Evolutionary conservation across 1,140 invertebrate species (phyloP).

Genomic region (Tachypleus tridentatus): DNA sequence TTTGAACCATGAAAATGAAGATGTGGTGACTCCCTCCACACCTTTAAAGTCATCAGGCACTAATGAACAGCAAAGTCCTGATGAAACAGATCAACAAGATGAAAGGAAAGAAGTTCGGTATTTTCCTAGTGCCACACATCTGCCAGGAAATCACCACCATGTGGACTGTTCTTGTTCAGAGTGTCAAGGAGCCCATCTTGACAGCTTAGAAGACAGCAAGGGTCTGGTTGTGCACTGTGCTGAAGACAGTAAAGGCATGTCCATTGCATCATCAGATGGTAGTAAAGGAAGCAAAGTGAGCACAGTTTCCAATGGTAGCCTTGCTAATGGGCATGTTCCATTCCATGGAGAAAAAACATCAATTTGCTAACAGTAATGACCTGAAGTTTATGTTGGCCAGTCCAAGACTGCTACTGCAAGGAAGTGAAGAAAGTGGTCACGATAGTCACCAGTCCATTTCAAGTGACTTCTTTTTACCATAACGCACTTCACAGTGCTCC

Average conservation of each 20-base stretch:
- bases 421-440: no score
- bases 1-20: constrained; percentile 26
- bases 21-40: constrained; percentile 19
- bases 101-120: constrained; percentile 26
- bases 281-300: constrained; percentile 32
- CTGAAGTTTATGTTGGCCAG: not conserved
- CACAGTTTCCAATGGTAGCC: constrained; percentile 36
- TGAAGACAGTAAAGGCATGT: constrained; percentile 24
- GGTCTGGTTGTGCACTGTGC: constrained; percentile 27
- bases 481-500: no score
- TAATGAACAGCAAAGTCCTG: constrained; percentile 12
- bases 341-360: constrained; percentile 13
- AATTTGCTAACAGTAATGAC: constrained; percentile 8
- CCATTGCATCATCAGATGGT: constrained; percentile 11
- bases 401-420: no score
- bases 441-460: no score
- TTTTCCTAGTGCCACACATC: constrained; percentile 21
- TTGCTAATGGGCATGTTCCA: constrained; percentile 34
- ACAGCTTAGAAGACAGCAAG: constrained; percentile 23
- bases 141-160: no score
- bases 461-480: no score
- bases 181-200: no score
- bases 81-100: constrained; percentile 20
- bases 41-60: constrained; percentile 12
- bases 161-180: no score